Evolutionary conservation across 2,888 invertebrate genomes (phyloP).

Genomic region (Aromia moschata): DNA sequence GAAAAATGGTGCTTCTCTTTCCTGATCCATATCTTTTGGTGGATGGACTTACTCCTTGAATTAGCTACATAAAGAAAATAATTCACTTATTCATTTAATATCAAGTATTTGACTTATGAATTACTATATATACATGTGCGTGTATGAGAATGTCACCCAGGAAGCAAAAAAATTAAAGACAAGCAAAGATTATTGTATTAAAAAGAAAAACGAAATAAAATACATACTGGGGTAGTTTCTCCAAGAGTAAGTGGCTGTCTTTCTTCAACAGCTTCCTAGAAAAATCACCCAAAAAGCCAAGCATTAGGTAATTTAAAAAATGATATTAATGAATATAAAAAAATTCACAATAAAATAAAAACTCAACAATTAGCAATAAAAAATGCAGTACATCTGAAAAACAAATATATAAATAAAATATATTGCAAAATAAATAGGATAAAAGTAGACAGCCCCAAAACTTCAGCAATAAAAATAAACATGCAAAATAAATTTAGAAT

Average conservation of each 20-base stretch:
- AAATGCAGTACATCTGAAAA: slow-evolving; percentile 55
- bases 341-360: slow-evolving; percentile 29
- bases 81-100: too few relatives aligned
- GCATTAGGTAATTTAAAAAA: slow-evolving; percentile 59
- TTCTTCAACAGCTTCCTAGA: slow-evolving; percentile 43
- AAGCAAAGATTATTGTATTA: slow-evolving; percentile 47
- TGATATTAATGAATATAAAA: slow-evolving; percentile 42
- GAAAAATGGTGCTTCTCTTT: slow-evolving; percentile 51
- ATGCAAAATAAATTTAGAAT: not conserved
- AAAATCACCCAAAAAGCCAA: slow-evolving; percentile 52
- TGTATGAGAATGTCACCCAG: too few relatives aligned
- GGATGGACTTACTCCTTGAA: slow-evolving; percentile 68
- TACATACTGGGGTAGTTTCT: slow-evolving; percentile 80
- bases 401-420: slow-evolving; percentile 54
- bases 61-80: slow-evolving; percentile 64
- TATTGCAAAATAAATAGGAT: not conserved
- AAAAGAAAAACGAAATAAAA: slow-evolving; percentile 54
- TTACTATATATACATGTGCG: too few relatives aligned
- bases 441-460: not conserved
- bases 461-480: not conserved
- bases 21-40: slow-evolving; percentile 59
- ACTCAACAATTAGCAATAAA: not conserved
- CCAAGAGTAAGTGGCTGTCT: slow-evolving; percentile 63
- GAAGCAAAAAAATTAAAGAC: slow-evolving; percentile 32
- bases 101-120: too few relatives aligned